Base-by-base conservation (phyloP, 1,140 invertebrate species). In the Aphelinus certus region DNA sequence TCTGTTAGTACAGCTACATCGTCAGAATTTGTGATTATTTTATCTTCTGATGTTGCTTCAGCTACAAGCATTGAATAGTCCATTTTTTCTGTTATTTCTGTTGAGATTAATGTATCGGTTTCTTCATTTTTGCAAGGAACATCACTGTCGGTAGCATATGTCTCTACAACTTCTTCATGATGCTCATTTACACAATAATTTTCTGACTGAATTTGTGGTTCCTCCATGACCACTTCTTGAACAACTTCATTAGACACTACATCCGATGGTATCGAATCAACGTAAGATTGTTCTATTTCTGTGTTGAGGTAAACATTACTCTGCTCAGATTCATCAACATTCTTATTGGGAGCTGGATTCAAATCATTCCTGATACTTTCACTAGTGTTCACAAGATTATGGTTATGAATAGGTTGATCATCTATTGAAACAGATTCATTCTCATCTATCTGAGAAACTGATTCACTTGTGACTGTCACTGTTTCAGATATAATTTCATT, bases 1-100 rank as follows among this genome's bases (percentile, higher is more conserved):
- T 76, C 69, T 45, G 75, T 67, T 45, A 76, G 7, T 9, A 76
- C 56, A 10, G 75, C 63, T 2, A 76, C 63, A 51, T 76, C 69
- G 60, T 76, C 75, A 42, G 75, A 71, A 67, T 76, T 71, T 53
- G 64, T 43, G 53, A 56, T 46, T 2, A 61, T 42, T 53, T 65
- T 76, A 2, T 53, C 47, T 7, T 60, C 62, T 42, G 45, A 26
- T 42, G 45, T 7, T 7, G 53, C 43, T 51, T 60, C 68, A 5
- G 55, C 4, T 60, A 60, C 3, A 2, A 55, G 9, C 56, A 45
- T 60, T 58, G 51, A 9, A 53, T 9, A 57, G 4, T 75, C 51
- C 48, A 47, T 53, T 65, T 71, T 64, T 60, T 58, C 67, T 45
- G 61, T 4, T 6, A 5, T 6, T n/a, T 58, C 63, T 6, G 4